Conservation (phyloP, 2,797 vertebrate species). For the Bradypodion ventrale region DNA sequence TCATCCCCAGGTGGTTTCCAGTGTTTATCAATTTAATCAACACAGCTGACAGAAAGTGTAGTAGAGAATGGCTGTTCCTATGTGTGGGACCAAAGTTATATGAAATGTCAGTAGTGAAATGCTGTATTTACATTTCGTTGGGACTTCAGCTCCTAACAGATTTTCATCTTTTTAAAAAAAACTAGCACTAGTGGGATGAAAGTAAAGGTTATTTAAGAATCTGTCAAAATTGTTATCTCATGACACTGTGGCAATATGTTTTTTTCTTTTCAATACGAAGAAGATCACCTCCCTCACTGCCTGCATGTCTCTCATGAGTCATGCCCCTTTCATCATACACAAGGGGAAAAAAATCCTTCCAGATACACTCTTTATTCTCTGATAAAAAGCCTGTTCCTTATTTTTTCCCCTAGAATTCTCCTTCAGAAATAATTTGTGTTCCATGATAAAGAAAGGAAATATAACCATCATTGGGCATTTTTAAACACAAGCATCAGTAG, state of each 20-base stretch:
- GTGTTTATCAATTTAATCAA: constrained; percentile 78
- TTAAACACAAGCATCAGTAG: no score
- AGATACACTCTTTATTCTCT: constrained; percentile 8
- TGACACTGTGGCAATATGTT: constrained; percentile 38
- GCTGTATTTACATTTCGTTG: constrained; percentile 78
- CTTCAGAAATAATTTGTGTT: background rate
- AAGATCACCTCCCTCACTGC: background rate
- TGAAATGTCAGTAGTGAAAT: constrained; percentile 76
- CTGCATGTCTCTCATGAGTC: background rate
- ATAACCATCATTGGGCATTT: background rate
- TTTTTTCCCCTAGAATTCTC: constrained; percentile 30
- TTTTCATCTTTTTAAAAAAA: constrained; percentile 57
- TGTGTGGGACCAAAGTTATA: constrained; percentile 71
- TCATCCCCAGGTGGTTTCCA: constrained; percentile 59
- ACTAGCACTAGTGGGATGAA: constrained; percentile 63
- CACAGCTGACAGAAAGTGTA: constrained; percentile 74
- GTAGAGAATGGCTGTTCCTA: constrained; percentile 64
- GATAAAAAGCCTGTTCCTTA: constrained; percentile 36
- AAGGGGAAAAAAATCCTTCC: background rate
- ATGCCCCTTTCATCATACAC: background rate
- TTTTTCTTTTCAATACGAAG: background rate
- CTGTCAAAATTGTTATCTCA: constrained; percentile 66
- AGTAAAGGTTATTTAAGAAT: constrained; percentile 73
- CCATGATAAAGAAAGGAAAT: constrained; percentile 7
- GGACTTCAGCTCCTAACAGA: constrained; percentile 68